Evolutionary conservation across 1,140 invertebrate genomes (phyloP), one percentile per base, ranked within the genome.

Genomic region (Matsumurasca onukii): DNA sequence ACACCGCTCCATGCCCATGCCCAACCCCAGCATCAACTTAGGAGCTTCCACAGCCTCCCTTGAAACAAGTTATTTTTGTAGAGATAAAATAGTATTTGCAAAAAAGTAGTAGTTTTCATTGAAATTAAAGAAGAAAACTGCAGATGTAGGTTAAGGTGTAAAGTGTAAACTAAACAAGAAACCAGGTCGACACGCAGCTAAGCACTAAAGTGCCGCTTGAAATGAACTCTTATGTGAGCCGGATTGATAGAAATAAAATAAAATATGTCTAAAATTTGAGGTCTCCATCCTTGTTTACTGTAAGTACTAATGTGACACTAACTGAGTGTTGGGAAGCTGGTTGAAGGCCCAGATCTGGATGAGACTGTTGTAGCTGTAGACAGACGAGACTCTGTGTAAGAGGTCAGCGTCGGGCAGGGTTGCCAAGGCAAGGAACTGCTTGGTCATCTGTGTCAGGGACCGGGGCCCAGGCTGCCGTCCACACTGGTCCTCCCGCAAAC

Each of bases 1-100:
- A 90, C 15, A 90, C 78, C 9, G 83, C 83, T n/a, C 90, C 89
- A 72, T 79, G 81, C 22, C 88, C 80, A 73, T 90, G 86, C 30
- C 81, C 82, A 59, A 92, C 77, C 69, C 71, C 31, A 71, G 62
- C 5, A 61, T 49, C 65, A 74, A 66, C 48, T 57, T 31, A 1
- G 29, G 31, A 65, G 22, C 61, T 2, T 63, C 20, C 9, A 25
- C 20, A 2, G 20, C 15, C 24, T 24, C 30, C 15, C 25, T 3
- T 9, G 17, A 69, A 30, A 45, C n/a, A n/a, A n/a, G n/a, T n/a
- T n/a, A n/a, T n/a, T n/a, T n/a, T 24, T 51, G 9, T 69, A 68
- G 1, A 68, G 48, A 61, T 27, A 3, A 29, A 68, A 25, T 49
- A 71, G 3, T 34, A 9, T 57, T n/a, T 27, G 31, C 31, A 61